Conservation (phyloP, 2,888 invertebrate genomes). For the Oligia fasciuncula region DNA sequence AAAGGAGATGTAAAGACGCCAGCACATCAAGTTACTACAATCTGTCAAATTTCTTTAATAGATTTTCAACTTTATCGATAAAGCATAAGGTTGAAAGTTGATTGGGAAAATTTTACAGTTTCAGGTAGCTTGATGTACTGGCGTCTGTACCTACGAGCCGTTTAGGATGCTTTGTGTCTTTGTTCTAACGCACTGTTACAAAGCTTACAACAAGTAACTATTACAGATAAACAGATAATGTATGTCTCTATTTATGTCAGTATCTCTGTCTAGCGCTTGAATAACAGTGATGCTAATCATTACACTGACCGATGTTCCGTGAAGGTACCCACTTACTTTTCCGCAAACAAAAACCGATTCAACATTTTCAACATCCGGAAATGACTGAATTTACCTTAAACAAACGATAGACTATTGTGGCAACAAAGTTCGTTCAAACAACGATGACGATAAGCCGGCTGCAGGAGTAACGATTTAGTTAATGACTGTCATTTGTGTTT, state of each 20-base stretch:
- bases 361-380: slow-evolving; percentile 55
- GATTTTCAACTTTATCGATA: too few species aligned
- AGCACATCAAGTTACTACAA: too few species aligned
- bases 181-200: slow-evolving; percentile 24
- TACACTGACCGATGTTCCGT: slow-evolving; percentile 56
- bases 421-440: slow-evolving; percentile 28
- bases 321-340: slow-evolving; percentile 52
- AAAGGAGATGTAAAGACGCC: slow-evolving; percentile 16
- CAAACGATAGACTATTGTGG: slow-evolving; percentile 39
- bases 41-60: too few species aligned
- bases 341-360: slow-evolving; percentile 47
- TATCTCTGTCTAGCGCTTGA: slow-evolving; percentile 30
- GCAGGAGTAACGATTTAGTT: slow-evolving; percentile 31
- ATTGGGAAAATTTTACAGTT: too few species aligned
- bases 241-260: slow-evolving; percentile 24
- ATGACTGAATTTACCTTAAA: slow-evolving; percentile 44
- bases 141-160: neutral
- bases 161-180: slow-evolving; percentile 11
- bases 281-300: slow-evolving; percentile 36
- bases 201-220: neutral
- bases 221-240: slow-evolving; percentile 26
- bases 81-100: too few species aligned
- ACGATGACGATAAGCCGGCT: slow-evolving; percentile 20
- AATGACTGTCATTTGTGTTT: slow-evolving; percentile 50
- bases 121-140: too few species aligned